phyloP scores from a whole-genome alignment of 1,140 invertebrate species.

The Aphelenchoides fujianensis region DNA sequence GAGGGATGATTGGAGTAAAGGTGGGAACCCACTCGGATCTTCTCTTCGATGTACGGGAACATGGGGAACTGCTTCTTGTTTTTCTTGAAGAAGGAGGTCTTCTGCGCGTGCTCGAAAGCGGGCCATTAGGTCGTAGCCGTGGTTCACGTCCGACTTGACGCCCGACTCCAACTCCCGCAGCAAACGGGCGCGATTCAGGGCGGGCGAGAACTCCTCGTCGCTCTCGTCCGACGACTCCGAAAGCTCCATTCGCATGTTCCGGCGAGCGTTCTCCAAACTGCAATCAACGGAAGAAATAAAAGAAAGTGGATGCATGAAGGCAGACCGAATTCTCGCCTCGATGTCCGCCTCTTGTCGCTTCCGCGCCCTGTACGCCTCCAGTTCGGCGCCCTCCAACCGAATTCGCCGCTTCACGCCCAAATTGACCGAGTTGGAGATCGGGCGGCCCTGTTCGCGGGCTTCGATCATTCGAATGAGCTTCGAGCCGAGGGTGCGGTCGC shows the following conservation, averaged over 20 bases:
- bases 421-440: conserved; percentile 30
- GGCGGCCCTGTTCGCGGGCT: conserved; percentile 37
- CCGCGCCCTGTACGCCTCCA: conserved; percentile 80
- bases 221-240: conserved; percentile 63
- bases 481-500: conserved; percentile 52
- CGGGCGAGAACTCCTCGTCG: conserved; percentile 45
- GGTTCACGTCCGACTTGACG: conserved; percentile 31
- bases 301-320: conserved; percentile 13
- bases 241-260: conserved; percentile 45
- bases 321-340: conserved; percentile 57
- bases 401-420: conserved; percentile 64
- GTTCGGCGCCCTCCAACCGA: conserved; percentile 82
- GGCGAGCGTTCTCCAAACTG: conserved; percentile 45
- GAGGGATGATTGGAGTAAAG: neutral
- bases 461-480: conserved; percentile 57
- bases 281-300: conserved; percentile 18
- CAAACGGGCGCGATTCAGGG: conserved; percentile 20
- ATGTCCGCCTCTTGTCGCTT: conserved; percentile 63
- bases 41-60: conserved; percentile 90
- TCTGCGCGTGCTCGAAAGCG: conserved; percentile 45
- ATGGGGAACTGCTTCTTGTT: conserved; percentile 90
- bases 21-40: conserved; percentile 86
- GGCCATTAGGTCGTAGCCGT: conserved; percentile 50
- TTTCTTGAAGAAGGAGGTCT: conserved; percentile 61
- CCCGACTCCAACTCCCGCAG: conserved; percentile 20